phyloP scores from a whole-genome alignment of 2,888 invertebrate genomes.

The Archaeoteleia sp. region DNA sequence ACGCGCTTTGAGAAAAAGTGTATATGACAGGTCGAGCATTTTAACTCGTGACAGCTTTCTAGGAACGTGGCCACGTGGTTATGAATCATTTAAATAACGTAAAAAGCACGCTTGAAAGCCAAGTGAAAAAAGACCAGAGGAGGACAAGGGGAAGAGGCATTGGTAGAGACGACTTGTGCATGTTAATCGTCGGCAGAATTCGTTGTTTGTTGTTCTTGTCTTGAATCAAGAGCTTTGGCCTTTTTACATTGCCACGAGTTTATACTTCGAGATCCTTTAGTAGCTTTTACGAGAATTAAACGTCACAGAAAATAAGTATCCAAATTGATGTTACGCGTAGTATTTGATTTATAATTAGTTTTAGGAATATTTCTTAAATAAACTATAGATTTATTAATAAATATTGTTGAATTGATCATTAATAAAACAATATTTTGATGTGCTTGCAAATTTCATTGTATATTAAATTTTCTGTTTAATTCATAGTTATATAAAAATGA shows the following conservation, averaged over 20 bases:
- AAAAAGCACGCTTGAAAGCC: conserved; percentile 33
- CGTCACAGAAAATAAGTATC: conserved; percentile 32
- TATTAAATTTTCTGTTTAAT: no score
- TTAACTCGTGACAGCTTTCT: conserved; percentile 39
- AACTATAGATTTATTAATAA: no score
- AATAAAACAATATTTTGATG: not conserved
- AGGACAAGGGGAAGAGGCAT: conserved; percentile 46
- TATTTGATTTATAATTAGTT: conserved; percentile 35
- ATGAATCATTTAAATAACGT: conserved; percentile 48
- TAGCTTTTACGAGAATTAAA: conserved; percentile 41
- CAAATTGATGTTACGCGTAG: conserved; percentile 23
- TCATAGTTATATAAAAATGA: no score
- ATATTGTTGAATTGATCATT: no score
- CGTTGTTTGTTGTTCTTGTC: conserved; percentile 65
- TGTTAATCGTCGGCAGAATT: conserved; percentile 65
- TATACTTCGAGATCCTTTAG: conserved; percentile 39
- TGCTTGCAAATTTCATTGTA: no score
- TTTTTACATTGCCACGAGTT: conserved; percentile 55
- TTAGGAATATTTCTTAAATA: conserved; percentile 1
- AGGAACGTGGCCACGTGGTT: conserved; percentile 37
- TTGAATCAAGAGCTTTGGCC: conserved; percentile 55
- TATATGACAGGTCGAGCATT: conserved; percentile 13
- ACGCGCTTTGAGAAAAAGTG: conserved; percentile 9
- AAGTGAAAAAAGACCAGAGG: conserved; percentile 21
- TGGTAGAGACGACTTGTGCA: conserved; percentile 60